These are phyloP conservation scores for Orchestes rusci DNA, from an alignment of 2,888 invertebrate genomes.

Conservation along the genomic window DNA sequence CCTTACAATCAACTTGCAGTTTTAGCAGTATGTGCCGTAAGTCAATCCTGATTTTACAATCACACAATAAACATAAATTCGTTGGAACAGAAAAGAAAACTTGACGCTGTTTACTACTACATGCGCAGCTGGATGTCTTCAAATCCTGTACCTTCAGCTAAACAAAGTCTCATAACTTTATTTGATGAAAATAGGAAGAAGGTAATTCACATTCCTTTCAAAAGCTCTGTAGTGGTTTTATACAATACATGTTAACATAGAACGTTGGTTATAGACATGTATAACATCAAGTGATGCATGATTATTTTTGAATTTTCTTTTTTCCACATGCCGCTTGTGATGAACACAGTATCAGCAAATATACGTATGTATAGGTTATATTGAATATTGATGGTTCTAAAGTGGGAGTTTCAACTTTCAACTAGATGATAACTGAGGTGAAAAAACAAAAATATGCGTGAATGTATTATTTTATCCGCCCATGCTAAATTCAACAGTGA, in stretches of 20 bases:
- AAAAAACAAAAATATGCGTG: too few species aligned
- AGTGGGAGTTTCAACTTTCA: too few species aligned
- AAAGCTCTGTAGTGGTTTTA: too few species aligned
- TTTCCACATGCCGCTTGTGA: constrained; percentile 29
- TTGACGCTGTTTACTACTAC: constrained; percentile 95
- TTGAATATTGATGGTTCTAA: too few species aligned
- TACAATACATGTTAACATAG: too few species aligned
- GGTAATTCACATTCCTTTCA: constrained; percentile 46
- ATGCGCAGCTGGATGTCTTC: constrained; percentile 92
- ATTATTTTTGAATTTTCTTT: too few species aligned
- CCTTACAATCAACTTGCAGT: constrained; percentile 94
- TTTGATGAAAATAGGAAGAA: constrained; percentile 93
- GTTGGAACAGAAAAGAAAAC: constrained; percentile 71
- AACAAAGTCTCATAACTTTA: constrained; percentile 76
- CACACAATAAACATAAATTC: constrained; percentile 11
- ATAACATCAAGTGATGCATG: too few species aligned
- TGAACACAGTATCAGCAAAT: constrained; percentile 49
- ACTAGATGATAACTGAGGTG: too few species aligned
- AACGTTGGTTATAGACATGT: too few species aligned
- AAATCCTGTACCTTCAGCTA: constrained; percentile 87
- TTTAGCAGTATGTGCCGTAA: constrained; percentile 73
- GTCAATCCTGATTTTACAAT: constrained; percentile 34
- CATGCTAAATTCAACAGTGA: too few species aligned
- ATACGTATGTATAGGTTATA: constrained; percentile 18
- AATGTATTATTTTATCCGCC: too few species aligned